Evolutionary conservation across 1,140 invertebrate species (phyloP).

Genomic region (Oscheius sp.): DNA sequence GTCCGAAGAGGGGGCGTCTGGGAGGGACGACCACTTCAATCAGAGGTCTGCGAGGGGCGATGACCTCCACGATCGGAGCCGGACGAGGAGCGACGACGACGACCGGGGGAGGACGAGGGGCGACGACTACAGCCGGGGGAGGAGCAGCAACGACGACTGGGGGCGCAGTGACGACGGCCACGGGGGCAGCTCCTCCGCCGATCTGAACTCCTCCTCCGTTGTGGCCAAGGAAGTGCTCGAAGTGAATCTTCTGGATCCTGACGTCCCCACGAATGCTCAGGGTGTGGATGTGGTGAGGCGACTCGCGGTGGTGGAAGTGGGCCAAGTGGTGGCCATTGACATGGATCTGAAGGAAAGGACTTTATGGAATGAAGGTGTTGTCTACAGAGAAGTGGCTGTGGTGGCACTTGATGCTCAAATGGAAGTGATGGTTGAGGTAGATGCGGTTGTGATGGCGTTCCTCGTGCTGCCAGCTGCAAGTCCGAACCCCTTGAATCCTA

Average conservation of each 20-base stretch:
- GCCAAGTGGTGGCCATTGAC: conserved; percentile 39
- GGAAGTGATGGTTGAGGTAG: conserved; percentile 28
- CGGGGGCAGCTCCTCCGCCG: background rate
- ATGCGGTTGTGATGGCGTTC: conserved; percentile 34
- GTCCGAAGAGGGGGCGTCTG: background rate
- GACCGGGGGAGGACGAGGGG: conserved; percentile 8
- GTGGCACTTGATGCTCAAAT: conserved; percentile 43
- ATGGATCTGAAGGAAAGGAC: conserved; percentile 25
- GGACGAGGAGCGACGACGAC: conserved; percentile 19
- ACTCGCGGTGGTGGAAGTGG: conserved; percentile 39
- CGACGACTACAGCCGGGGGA: conserved; percentile 6
- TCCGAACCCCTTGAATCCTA: background rate
- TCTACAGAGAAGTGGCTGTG: conserved; percentile 32
- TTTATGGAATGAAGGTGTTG: background rate
- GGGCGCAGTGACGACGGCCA: background rate
- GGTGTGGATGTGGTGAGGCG: conserved; percentile 23
- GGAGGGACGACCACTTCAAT: background rate
- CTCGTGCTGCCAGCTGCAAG: conserved; percentile 34
- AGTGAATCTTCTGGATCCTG: conserved; percentile 33
- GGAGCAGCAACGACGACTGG: conserved; percentile 6
- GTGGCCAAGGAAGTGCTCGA: conserved; percentile 38
- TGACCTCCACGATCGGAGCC: background rate
- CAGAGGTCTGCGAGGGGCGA: background rate
- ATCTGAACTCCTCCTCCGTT: conserved; percentile 32
- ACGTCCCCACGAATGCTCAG: conserved; percentile 34